Conservation (phyloP, 2,888 invertebrate genomes). For the Coelogynopora nodosa region DNA sequence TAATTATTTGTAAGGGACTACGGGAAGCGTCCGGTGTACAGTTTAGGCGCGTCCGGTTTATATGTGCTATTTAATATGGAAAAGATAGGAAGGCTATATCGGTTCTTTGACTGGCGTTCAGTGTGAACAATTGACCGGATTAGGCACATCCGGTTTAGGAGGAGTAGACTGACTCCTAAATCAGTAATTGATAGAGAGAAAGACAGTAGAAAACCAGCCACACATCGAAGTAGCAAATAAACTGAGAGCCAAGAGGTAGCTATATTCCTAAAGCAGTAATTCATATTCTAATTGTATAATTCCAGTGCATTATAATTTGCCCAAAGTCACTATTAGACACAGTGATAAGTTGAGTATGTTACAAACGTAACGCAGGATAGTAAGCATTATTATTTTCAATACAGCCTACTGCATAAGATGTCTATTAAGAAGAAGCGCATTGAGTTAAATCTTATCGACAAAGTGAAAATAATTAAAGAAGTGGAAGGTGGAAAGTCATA, state of each 20-base stretch:
- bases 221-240: too few relatives aligned
- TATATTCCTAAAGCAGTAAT: too few relatives aligned
- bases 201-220: too few relatives aligned
- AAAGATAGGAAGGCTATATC: not conserved
- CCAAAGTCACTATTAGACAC: not conserved
- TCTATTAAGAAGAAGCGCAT: not conserved
- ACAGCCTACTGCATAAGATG: not conserved
- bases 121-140: not conserved
- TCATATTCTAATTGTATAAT: too few relatives aligned
- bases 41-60: not conserved
- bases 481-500: not conserved
- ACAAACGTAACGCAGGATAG: not conserved
- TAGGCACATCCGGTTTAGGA: not conserved
- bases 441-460: not conserved
- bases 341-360: not conserved
- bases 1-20: too few relatives aligned
- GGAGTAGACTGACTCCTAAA: not conserved
- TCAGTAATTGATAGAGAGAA: too few relatives aligned
- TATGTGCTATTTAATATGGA: not conserved
- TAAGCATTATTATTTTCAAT: not conserved
- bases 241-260: too few relatives aligned
- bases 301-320: not conserved
- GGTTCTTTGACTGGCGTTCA: not conserved
- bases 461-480: not conserved
- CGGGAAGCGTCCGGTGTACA: not conserved